phyloP scores from a whole-genome alignment of 2,888 invertebrate genomes.

The Penaeus monodon region DNA sequence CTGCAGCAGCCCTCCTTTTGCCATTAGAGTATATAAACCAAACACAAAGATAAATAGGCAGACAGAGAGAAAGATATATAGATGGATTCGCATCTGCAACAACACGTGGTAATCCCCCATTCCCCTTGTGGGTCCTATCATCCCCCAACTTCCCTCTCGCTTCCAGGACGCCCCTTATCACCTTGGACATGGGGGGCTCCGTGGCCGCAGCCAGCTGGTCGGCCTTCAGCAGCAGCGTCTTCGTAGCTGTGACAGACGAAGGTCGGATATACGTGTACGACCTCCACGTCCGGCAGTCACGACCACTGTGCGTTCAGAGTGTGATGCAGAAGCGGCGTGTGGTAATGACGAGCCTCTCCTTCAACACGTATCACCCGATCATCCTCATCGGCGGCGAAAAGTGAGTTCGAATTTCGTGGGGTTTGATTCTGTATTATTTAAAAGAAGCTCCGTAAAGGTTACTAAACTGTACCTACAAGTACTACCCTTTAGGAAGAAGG shows the following conservation, averaged over 20 bases:
- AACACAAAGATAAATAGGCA: too few relatives aligned
- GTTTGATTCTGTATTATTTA: too few relatives aligned
- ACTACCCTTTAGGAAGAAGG: too few relatives aligned
- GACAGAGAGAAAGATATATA: too few relatives aligned
- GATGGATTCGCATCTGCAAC: too few relatives aligned
- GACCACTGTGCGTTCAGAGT: constrained; percentile 76
- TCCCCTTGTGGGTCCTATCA: too few relatives aligned
- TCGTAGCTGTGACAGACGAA: constrained; percentile 72
- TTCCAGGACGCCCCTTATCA: constrained; percentile 70
- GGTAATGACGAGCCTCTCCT: constrained; percentile 67
- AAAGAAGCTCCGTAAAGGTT: too few relatives aligned
- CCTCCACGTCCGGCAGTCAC: constrained; percentile 70
- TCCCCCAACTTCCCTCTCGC: not conserved
- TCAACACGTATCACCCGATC: constrained; percentile 70
- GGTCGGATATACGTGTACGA: constrained; percentile 67
- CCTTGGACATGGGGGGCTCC: constrained; percentile 71
- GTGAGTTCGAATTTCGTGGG: constrained; percentile 65
- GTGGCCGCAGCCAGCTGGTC: constrained; percentile 72
- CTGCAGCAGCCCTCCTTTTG: too few relatives aligned
- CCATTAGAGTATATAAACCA: too few relatives aligned
- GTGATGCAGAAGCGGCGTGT: constrained; percentile 67
- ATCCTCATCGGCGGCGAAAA: constrained; percentile 71
- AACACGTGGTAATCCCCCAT: too few relatives aligned
- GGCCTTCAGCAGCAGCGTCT: constrained; percentile 72
- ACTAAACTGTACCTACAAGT: too few relatives aligned